Percentiles rank a stretch among this genome's conserved stretches.
These are phyloP conservation scores for Bellardia bayeri DNA, from an alignment of 2,888 invertebrate species.

Conservation along the genomic window DNA sequence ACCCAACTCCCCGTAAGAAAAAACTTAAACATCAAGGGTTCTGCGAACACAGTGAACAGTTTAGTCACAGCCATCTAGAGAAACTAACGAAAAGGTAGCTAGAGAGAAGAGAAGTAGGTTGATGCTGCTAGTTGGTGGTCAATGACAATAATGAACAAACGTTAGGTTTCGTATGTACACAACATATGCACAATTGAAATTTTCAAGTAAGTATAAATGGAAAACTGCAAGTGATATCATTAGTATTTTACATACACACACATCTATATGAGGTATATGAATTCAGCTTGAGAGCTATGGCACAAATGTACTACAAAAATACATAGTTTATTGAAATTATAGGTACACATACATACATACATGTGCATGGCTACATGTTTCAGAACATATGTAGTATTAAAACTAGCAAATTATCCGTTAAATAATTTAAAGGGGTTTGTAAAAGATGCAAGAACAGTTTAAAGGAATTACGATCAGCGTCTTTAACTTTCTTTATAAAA, in stretches of 20 bases:
- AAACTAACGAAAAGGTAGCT: constrained; percentile 16
- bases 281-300: not conserved
- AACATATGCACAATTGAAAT: constrained; percentile 30
- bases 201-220: constrained; percentile 24
- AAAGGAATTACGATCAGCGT: too few relatives aligned
- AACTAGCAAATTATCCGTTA: not conserved
- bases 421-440: too few relatives aligned
- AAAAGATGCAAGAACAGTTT: too few relatives aligned
- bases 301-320: constrained; percentile 13
- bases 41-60: constrained; percentile 12
- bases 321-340: not conserved
- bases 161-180: constrained; percentile 7
- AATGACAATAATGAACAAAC: constrained; percentile 65
- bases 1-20: constrained; percentile 46
- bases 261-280: not conserved
- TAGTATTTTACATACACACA: constrained; percentile 20
- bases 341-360: not conserved
- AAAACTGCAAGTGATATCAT: constrained; percentile 43
- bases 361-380: not conserved
- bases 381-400: not conserved
- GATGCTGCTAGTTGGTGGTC: constrained; percentile 53
- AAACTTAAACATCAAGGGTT: constrained; percentile 48
- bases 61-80: constrained; percentile 5
- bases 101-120: not conserved
- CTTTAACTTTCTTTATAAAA: too few relatives aligned